Evolutionary conservation across 2,797 vertebrate genomes (phyloP).

Genomic region (Arctocebus calabarensis): DNA sequence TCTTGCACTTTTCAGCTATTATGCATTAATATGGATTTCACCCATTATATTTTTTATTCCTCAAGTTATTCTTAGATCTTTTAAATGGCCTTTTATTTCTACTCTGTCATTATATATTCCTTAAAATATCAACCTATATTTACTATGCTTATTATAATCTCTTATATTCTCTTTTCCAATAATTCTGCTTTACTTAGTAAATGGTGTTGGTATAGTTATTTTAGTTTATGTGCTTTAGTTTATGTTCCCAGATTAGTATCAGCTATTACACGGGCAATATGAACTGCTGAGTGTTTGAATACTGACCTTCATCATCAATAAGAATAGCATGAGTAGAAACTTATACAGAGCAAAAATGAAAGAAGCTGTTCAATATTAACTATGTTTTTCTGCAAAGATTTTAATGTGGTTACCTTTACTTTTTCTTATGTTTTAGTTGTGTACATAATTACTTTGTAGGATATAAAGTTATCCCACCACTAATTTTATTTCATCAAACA

Average conservation of each 20-base stretch:
- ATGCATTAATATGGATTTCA: not conserved
- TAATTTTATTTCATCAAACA: not conserved
- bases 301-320: not conserved
- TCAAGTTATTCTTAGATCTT: not conserved
- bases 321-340: not conserved
- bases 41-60: not conserved
- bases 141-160: not conserved
- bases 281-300: not conserved
- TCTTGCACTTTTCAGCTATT: not conserved
- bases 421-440: constrained; percentile 53
- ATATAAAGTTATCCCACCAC: constrained; percentile 28
- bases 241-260: not conserved
- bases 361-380: not conserved
- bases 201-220: not conserved
- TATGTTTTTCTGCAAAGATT: constrained; percentile 1
- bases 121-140: not conserved
- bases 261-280: not conserved
- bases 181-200: not conserved
- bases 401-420: constrained; percentile 23
- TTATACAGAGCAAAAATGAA: not conserved
- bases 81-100: not conserved
- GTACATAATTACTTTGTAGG: not conserved
- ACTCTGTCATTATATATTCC: not conserved
- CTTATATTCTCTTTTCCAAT: not conserved
- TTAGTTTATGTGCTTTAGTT: not conserved